Percentiles rank a stretch among this genome's conserved stretches.
These are phyloP conservation scores for Oscheius myriophilus DNA, from an alignment of 2,888 invertebrate species.

Conservation along the genomic window DNA sequence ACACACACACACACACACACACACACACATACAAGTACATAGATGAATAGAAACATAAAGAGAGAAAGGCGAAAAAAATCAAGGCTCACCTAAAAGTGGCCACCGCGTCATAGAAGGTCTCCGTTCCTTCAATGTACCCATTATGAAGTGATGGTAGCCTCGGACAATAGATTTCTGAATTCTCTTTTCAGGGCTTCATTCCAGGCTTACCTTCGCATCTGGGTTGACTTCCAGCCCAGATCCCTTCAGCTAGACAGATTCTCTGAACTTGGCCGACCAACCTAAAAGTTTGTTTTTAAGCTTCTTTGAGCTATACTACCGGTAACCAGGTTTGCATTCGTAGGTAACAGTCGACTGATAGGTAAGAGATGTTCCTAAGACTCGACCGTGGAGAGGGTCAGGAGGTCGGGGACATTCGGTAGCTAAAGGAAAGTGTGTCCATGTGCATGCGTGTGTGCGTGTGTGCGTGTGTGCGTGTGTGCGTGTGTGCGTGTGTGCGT, in stretches of 20 bases:
- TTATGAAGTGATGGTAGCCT: slow-evolving; percentile 92
- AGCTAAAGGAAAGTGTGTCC: slow-evolving; percentile 78
- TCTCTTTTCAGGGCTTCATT: background rate
- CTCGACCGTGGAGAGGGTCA: slow-evolving; percentile 90
- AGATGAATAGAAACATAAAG: no score
- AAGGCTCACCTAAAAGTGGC: slow-evolving; percentile 67
- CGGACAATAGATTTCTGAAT: slow-evolving; percentile 92
- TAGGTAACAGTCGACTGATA: slow-evolving; percentile 95
- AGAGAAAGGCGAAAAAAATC: background rate
- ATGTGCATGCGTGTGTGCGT: no score
- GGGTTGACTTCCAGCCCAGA: slow-evolving; percentile 92
- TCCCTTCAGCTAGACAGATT: slow-evolving; percentile 90
- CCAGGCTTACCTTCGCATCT: slow-evolving; percentile 82
- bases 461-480: no score
- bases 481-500: no score
- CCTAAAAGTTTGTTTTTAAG: slow-evolving; percentile 76
- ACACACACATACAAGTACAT: background rate
- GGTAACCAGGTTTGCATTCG: slow-evolving; percentile 81
- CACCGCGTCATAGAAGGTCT: slow-evolving; percentile 84
- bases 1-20: no score
- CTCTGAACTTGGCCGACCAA: slow-evolving; percentile 89
- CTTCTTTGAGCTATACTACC: slow-evolving; percentile 2
- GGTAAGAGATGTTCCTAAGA: slow-evolving; percentile 88
- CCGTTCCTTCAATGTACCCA: slow-evolving; percentile 84
- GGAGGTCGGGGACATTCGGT: slow-evolving; percentile 92